phyloP scores from a whole-genome alignment of 2,888 invertebrate species.

The Nemotelus pantherinus region DNA sequence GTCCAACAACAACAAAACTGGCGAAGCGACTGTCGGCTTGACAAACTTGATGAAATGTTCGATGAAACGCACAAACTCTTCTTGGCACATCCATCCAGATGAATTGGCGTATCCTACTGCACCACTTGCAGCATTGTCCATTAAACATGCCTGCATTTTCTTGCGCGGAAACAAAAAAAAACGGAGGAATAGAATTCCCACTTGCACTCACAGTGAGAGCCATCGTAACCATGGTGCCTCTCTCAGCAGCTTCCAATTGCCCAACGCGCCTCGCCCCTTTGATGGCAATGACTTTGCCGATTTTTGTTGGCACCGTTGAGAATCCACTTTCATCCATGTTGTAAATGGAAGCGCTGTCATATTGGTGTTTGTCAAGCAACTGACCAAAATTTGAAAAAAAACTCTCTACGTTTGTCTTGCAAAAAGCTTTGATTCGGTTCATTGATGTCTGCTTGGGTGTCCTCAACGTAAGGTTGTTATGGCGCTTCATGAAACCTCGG shows the following conservation, averaged over 20 bases:
- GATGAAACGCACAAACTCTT: conserved; percentile 50
- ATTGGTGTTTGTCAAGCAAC: conserved; percentile 53
- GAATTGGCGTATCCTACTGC: not conserved
- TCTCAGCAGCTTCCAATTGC: conserved; percentile 50
- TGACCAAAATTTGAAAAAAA: conserved; percentile 55
- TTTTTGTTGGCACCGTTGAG: conserved; percentile 53
- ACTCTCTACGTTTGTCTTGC: conserved; percentile 52
- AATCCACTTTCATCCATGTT: conserved; percentile 56
- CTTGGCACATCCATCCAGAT: conserved; percentile 55
- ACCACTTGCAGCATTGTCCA: conserved; percentile 3
- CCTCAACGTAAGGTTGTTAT: no score
- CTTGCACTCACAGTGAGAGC: conserved; percentile 34
- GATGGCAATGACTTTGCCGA: conserved; percentile 52
- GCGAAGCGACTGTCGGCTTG: conserved; percentile 30
- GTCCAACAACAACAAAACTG: conserved; percentile 46
- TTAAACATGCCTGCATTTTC: no score
- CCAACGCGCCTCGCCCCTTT: conserved; percentile 59
- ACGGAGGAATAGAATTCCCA: no score
- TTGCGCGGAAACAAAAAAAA: no score
- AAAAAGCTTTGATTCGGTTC: no score
- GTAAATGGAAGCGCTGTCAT: conserved; percentile 51
- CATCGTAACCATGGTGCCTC: conserved; percentile 57
- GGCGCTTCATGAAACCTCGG: no score
- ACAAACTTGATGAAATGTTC: conserved; percentile 50
- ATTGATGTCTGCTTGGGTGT: no score